Percentiles rank a stretch among this genome's conserved stretches.
Evolutionary conservation across 2,888 invertebrate genomes (phyloP).

Genomic region (Erebia epiphron): DNA sequence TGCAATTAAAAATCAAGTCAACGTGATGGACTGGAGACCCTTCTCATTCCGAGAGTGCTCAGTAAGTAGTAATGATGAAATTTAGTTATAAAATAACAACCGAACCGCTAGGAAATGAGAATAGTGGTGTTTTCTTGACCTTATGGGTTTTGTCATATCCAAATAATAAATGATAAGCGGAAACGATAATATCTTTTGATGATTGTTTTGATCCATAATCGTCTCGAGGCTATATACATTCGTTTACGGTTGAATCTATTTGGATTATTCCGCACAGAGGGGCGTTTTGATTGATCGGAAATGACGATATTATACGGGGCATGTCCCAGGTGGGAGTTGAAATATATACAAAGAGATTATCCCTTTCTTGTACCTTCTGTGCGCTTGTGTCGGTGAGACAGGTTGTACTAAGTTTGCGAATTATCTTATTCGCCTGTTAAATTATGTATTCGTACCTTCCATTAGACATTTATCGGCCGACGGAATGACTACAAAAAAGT

Average conservation of each 20-base stretch:
- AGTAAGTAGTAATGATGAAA: too few relatives aligned
- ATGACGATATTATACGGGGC: not conserved
- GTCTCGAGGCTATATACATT: not conserved
- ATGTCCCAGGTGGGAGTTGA: not conserved
- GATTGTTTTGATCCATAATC: not conserved
- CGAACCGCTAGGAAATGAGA: too few relatives aligned
- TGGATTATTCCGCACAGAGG: not conserved
- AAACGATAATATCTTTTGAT: too few relatives aligned
- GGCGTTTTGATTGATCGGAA: slow-evolving; percentile 3
- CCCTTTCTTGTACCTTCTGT: not conserved
- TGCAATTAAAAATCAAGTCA: too few relatives aligned
- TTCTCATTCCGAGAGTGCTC: too few relatives aligned
- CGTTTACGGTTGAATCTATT: not conserved
- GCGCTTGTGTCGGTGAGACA: not conserved
- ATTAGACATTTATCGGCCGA: not conserved
- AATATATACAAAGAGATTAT: not conserved
- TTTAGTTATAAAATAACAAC: too few relatives aligned
- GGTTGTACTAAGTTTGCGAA: not conserved
- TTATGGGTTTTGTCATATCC: too few relatives aligned
- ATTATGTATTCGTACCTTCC: not conserved
- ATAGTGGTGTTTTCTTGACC: too few relatives aligned
- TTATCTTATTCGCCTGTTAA: not conserved
- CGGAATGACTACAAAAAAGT: too few relatives aligned
- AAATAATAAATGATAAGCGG: too few relatives aligned
- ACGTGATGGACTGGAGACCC: too few relatives aligned